Percentiles rank a stretch among this genome's conserved stretches.
phyloP scores from a whole-genome alignment of 2,113 vertebrate species.

The Orycteropus afer region DNA sequence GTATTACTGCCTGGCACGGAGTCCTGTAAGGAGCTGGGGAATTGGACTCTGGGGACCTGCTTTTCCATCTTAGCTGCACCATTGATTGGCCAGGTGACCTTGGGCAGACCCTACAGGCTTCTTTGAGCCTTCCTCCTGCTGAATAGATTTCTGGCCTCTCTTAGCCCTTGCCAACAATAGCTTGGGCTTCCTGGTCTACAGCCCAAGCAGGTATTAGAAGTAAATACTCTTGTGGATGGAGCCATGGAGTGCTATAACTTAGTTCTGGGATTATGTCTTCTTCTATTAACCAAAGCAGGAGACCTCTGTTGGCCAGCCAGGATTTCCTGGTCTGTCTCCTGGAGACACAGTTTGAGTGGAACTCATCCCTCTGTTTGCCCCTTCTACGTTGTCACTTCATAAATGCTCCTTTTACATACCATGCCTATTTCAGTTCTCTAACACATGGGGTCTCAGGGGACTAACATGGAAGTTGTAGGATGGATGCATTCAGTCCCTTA shows the following conservation, averaged over 20 bases:
- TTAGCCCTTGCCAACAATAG: not conserved
- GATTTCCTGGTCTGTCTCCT: slow-evolving; percentile 38
- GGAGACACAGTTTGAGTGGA: not conserved
- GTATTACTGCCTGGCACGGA: not conserved
- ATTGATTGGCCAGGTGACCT: not conserved
- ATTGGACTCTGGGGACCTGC: not conserved
- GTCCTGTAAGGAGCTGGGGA: not conserved
- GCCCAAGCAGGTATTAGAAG: not conserved
- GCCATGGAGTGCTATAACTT: not conserved
- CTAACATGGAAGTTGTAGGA: not conserved
- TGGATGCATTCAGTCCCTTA: not conserved
- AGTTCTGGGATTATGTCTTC: not conserved
- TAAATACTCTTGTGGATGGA: not conserved
- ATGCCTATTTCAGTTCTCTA: slow-evolving; percentile 30
- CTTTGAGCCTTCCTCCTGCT: not conserved
- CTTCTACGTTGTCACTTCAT: not conserved
- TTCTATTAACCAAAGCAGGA: not conserved
- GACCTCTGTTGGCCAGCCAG: not conserved
- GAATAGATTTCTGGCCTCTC: not conserved
- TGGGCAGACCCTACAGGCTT: not conserved
- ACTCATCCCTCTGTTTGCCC: not conserved
- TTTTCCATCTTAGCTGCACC: not conserved
- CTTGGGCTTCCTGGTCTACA: not conserved
- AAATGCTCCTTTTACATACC: not conserved
- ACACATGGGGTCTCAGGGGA: not conserved